Evolutionary conservation across 2,888 invertebrate species (phyloP).

Genomic region (Tachina lurida): DNA sequence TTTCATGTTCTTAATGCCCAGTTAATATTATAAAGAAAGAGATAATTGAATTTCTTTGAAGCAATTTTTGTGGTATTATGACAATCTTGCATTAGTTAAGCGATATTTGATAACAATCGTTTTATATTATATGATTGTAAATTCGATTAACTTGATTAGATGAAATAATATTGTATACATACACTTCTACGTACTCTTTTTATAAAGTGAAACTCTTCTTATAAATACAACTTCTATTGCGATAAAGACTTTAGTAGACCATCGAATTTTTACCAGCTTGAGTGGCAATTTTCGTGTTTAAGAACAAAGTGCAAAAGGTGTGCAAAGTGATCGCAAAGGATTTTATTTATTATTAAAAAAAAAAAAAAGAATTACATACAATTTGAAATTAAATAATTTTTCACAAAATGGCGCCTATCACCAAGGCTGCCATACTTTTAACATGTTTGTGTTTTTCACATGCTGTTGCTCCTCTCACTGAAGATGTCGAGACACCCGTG

Average conservation of each 20-base stretch:
- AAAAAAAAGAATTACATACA: not conserved
- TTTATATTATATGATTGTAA: too few species aligned
- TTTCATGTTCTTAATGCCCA: too few species aligned
- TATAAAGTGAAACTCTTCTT: constrained; percentile 10
- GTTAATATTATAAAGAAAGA: too few species aligned
- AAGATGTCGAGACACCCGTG: constrained; percentile 54
- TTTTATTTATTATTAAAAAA: not conserved
- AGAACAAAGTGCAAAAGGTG: constrained; percentile 10
- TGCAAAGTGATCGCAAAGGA: not conserved
- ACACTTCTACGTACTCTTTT: not conserved
- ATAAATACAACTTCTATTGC: constrained; percentile 44
- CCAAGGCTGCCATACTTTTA: constrained; percentile 66
- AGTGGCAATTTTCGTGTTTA: not conserved
- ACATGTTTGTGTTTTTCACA: constrained; percentile 72
- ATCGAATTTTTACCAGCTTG: constrained; percentile 59
- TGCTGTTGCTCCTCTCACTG: constrained; percentile 71
- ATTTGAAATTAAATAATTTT: not conserved
- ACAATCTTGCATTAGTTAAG: too few species aligned
- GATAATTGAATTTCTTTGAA: too few species aligned
- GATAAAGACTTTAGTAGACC: constrained; percentile 68
- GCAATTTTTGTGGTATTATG: too few species aligned
- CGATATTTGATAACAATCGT: too few species aligned
- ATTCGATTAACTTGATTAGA: not conserved
- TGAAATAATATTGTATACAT: not conserved
- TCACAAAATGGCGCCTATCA: constrained; percentile 53